Evolutionary conservation across 2,888 invertebrate genomes (phyloP).

Genomic region (Cybosia mesomella): DNA sequence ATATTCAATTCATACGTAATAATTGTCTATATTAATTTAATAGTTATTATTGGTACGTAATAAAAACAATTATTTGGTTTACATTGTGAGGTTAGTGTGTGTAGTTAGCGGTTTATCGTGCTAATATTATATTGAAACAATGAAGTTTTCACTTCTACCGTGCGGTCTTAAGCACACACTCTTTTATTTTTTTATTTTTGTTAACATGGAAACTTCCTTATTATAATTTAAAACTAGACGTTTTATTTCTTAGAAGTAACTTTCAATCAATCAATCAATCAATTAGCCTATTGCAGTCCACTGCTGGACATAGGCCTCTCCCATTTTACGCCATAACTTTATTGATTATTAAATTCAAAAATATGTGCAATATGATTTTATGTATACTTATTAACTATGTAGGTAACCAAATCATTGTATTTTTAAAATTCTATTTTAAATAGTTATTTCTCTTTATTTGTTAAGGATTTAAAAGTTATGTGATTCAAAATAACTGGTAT

Average conservation of each 20-base stretch:
- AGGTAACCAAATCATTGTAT: background rate
- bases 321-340: too few relatives aligned
- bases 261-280: too few relatives aligned
- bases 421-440: background rate
- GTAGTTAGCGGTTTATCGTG: background rate
- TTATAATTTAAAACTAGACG: background rate
- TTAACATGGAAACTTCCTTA: background rate
- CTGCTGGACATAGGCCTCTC: too few relatives aligned
- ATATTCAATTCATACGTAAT: too few relatives aligned
- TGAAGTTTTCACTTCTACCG: too few relatives aligned
- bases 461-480: conserved; percentile 19
- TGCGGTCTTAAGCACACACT: too few relatives aligned
- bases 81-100: too few relatives aligned
- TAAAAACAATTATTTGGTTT: too few relatives aligned
- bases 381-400: background rate
- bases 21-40: too few relatives aligned
- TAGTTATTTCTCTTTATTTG: conserved; percentile 17
- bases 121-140: background rate
- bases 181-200: too few relatives aligned
- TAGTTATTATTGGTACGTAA: too few relatives aligned
- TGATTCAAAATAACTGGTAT: conserved; percentile 23
- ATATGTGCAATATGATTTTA: conserved; percentile 44
- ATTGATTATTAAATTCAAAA: conserved; percentile 46
- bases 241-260: background rate
- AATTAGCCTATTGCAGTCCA: too few relatives aligned